Conservation (phyloP, 2,113 vertebrate species). For the Varanus salvator region DNA sequence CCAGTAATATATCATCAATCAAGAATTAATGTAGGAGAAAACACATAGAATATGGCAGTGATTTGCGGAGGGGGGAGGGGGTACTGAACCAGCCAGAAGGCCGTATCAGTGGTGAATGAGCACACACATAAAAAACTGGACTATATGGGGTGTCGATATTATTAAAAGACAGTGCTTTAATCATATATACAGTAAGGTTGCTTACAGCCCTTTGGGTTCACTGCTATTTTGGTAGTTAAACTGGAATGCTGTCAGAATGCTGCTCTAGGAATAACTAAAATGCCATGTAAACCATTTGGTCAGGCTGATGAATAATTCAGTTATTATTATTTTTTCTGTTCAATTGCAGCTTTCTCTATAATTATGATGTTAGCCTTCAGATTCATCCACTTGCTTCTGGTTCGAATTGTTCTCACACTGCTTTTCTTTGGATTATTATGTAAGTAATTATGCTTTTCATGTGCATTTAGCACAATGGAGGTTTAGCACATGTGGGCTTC, state of each 20-base stretch:
- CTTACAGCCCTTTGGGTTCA: background rate
- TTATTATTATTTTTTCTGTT: background rate
- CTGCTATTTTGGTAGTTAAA: background rate
- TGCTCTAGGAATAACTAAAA: background rate
- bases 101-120: background rate
- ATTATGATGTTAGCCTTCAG: conserved; percentile 75
- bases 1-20: background rate
- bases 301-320: background rate
- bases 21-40: background rate
- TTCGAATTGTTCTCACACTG: conserved; percentile 79
- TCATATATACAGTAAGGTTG: background rate
- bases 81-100: background rate
- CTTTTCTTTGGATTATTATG: conserved; percentile 78
- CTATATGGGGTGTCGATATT: background rate
- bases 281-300: background rate
- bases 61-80: background rate
- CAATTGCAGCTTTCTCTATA: conserved; percentile 76
- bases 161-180: background rate
- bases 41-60: background rate
- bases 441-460: conserved; percentile 70
- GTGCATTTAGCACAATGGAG: background rate
- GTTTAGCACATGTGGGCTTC: background rate
- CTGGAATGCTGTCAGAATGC: background rate
- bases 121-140: background rate
- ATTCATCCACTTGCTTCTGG: conserved; percentile 73